Percentiles rank a stretch among this genome's conserved stretches.
phyloP scores from a whole-genome alignment of 2,113 vertebrate species.

The Hemiprocne comata region DNA sequence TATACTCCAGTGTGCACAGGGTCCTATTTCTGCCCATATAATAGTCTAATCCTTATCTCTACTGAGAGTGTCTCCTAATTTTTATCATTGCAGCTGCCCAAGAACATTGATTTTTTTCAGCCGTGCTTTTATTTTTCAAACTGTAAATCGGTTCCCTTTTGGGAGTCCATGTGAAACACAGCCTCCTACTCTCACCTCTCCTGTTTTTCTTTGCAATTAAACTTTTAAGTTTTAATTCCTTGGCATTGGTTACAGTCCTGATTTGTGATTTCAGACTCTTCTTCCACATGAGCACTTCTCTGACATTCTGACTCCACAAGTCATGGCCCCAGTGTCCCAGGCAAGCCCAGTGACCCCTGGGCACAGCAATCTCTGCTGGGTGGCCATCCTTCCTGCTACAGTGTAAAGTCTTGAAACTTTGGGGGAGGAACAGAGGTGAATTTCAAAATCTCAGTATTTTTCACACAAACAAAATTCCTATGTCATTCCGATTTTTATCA shows the following conservation, averaged over 20 bases:
- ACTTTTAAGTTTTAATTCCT: not conserved
- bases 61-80: not conserved
- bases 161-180: not conserved
- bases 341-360: not conserved
- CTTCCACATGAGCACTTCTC: not conserved
- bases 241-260: not conserved
- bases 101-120: not conserved
- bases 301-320: not conserved
- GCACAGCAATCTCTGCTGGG: not conserved
- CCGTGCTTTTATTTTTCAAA: slow-evolving; percentile 11
- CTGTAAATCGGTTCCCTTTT: not conserved
- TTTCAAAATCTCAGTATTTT: not conserved
- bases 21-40: not conserved
- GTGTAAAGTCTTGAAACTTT: not conserved
- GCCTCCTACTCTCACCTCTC: not conserved
- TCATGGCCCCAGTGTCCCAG: not conserved
- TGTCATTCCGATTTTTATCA: not conserved
- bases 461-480: not conserved
- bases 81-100: not conserved
- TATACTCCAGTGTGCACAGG: not conserved
- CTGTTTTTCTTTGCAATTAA: slow-evolving; percentile 5
- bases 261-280: not conserved
- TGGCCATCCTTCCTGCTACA: not conserved
- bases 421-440: not conserved
- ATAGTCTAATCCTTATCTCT: not conserved